Percentiles rank a stretch among this genome's conserved stretches.
phyloP scores from a whole-genome alignment of 2,113 vertebrate genomes.

The Eulemur macaco region DNA sequence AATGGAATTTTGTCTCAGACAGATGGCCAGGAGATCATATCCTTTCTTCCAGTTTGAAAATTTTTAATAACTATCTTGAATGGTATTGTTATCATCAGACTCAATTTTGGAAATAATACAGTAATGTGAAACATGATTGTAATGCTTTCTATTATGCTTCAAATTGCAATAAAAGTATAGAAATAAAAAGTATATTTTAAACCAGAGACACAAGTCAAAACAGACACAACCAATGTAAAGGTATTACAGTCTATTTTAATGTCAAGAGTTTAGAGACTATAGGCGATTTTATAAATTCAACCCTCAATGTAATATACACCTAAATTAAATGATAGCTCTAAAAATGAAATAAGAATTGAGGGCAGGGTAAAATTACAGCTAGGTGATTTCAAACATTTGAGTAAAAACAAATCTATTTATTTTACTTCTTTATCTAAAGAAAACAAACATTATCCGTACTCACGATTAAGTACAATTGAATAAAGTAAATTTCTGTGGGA shows the following conservation, averaged over 20 bases:
- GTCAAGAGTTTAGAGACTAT: background rate
- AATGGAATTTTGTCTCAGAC: background rate
- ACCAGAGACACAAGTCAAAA: background rate
- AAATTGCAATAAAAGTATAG: background rate
- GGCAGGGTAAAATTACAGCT: background rate
- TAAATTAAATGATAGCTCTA: background rate
- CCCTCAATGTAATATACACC: background rate
- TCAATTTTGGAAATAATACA: background rate
- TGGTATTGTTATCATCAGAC: background rate
- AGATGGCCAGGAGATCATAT: background rate
- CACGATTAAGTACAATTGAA: background rate
- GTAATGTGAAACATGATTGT: background rate
- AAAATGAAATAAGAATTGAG: background rate
- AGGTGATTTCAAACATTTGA: background rate
- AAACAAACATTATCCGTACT: background rate
- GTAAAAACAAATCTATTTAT: background rate
- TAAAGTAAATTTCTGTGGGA: background rate
- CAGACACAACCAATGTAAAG: background rate
- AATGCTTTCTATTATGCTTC: background rate
- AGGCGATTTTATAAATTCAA: background rate
- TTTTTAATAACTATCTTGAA: background rate
- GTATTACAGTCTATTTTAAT: background rate
- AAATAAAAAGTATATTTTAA: background rate
- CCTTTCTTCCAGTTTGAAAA: background rate
- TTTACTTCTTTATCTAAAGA: background rate